phyloP scores from a whole-genome alignment of 2,113 vertebrate species.

The Semicossyphus pulcher region DNA sequence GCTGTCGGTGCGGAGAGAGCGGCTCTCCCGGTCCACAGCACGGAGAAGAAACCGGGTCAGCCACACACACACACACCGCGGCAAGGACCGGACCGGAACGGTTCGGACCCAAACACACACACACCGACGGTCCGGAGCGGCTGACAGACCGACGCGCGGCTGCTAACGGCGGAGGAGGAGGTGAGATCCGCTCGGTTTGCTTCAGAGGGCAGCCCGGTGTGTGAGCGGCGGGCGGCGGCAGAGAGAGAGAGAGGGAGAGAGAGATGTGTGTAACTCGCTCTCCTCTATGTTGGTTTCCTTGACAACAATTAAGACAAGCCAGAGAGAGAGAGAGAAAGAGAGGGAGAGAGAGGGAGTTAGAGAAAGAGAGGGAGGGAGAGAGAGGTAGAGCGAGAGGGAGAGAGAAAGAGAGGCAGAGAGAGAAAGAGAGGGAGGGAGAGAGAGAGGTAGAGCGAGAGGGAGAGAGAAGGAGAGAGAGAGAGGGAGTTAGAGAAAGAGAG shows the following conservation, averaged over 20 bases:
- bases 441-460: too few species aligned
- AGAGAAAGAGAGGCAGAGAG: too few species aligned
- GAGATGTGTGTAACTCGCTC: constrained; percentile 4
- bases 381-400: too few species aligned
- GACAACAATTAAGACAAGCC: constrained; percentile 72
- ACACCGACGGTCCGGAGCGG: constrained; percentile 22
- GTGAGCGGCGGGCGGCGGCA: constrained; percentile 50
- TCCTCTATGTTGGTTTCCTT: constrained; percentile 75
- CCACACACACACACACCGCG: not conserved
- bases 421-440: too few species aligned
- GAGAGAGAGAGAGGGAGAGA: constrained; percentile 25
- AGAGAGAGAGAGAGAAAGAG: not conserved
- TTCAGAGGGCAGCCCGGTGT: constrained; percentile 59
- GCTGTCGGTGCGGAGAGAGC: constrained; percentile 73
- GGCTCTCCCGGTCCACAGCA: constrained; percentile 78
- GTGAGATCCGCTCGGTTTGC: constrained; percentile 58
- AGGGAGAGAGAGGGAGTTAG: not conserved
- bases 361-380: too few species aligned
- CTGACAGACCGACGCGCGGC: constrained; percentile 27
- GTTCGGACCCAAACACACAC: constrained; percentile 2
- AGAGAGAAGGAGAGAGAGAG: too few species aligned
- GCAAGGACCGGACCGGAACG: constrained; percentile 7
- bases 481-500: too few species aligned
- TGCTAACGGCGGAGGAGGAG: constrained; percentile 19
- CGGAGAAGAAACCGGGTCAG: constrained; percentile 60